Evolutionary conservation across 2,113 vertebrate species (phyloP).

Genomic region (Atherinomorus stipes): DNA sequence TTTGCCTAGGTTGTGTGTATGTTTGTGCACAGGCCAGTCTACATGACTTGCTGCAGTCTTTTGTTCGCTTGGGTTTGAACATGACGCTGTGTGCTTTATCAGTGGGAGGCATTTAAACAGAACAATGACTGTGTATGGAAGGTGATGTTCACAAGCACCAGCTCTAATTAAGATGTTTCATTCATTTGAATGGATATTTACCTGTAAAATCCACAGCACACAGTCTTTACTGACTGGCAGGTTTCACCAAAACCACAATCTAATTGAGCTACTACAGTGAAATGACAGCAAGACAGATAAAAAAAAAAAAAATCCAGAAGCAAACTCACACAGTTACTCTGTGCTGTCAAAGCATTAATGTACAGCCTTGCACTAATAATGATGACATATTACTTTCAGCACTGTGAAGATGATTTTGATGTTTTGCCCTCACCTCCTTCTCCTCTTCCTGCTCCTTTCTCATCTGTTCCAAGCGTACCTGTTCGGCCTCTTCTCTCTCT

Average conservation of each 20-base stretch:
- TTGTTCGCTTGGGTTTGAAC: conserved; percentile 74
- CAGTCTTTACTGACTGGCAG: conserved; percentile 35
- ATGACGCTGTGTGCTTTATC: conserved; percentile 59
- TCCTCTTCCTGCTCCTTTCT: conserved; percentile 97
- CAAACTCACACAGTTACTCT: background rate
- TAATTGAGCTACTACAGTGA: conserved; percentile 58
- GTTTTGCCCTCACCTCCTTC: conserved; percentile 87
- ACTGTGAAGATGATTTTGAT: background rate
- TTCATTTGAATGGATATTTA: conserved; percentile 35
- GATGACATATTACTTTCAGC: conserved; percentile 10
- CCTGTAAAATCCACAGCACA: conserved; percentile 26
- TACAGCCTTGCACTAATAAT: conserved; percentile 5
- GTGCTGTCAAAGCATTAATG: conserved; percentile 3
- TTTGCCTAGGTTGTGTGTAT: conserved; percentile 65
- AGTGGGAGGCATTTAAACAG: conserved; percentile 61
- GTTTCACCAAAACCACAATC: conserved; percentile 56
- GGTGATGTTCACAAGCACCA: conserved; percentile 51
- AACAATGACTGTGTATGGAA: conserved; percentile 77
- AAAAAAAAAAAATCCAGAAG: no score
- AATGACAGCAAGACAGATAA: conserved; percentile 20
- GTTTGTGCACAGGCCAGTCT: conserved; percentile 49
- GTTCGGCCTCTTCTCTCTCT: conserved; percentile 97
- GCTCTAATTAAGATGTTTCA: conserved; percentile 66
- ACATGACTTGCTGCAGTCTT: conserved; percentile 57
- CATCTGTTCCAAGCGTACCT: conserved; percentile 94